Conservation (phyloP, 2,888 invertebrate genomes). For the Lycia hirtaria region DNA sequence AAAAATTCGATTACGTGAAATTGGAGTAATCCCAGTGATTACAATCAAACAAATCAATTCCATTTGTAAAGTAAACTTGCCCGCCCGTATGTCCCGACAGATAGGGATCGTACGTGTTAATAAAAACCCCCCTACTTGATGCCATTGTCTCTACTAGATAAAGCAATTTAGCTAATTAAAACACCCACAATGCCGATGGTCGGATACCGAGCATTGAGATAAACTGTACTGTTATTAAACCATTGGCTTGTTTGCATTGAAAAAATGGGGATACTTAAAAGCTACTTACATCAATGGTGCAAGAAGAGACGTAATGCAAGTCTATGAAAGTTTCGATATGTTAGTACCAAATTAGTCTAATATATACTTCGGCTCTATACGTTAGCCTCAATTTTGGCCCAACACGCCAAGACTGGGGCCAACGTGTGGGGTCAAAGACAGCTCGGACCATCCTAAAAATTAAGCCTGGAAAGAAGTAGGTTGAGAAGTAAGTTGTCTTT, state of each 20-base stretch:
- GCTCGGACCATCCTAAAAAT: no score
- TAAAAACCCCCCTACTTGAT: conserved; percentile 68
- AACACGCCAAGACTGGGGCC: no score
- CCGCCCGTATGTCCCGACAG: conserved; percentile 73
- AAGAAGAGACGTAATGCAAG: no score
- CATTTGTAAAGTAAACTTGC: conserved; percentile 76
- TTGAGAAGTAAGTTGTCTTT: no score
- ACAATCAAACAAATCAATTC: conserved; percentile 82
- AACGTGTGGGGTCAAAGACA: no score
- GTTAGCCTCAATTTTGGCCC: no score
- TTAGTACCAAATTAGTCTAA: no score
- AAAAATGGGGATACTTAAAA: conserved; percentile 6
- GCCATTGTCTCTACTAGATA: conserved; percentile 80
- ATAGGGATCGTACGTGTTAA: conserved; percentile 70
- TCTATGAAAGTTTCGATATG: no score
- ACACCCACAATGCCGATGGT: conserved; percentile 60
- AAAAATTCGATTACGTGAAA: conserved; percentile 19
- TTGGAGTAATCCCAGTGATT: conserved; percentile 58
- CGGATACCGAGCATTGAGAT: conserved; percentile 60
- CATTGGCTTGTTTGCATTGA: conserved; percentile 53
- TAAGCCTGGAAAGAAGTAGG: no score
- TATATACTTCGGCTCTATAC: no score
- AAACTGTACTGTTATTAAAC: conserved; percentile 70
- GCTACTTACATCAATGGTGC: no score
- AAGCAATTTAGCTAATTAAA: conserved; percentile 85